These are phyloP conservation scores for Etheostoma cragini DNA, from an alignment of 2,113 vertebrate species.

Conservation along the genomic window DNA sequence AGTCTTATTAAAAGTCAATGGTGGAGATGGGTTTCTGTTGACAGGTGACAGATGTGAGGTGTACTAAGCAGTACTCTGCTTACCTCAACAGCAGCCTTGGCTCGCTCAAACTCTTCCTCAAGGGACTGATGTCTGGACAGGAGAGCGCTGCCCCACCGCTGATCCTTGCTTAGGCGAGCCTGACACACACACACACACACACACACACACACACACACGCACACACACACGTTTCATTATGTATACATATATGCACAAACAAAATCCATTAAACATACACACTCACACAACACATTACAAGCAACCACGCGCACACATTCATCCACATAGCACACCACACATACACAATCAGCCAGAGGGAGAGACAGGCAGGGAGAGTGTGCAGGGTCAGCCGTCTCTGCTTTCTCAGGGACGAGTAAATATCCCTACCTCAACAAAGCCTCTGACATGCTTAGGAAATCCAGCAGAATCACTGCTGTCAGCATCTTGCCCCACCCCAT, in stretches of 20 bases:
- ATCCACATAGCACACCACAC: conserved; percentile 35
- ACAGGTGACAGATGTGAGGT: conserved; percentile 44
- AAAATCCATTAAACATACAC: conserved; percentile 29
- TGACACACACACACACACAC: conserved; percentile 73
- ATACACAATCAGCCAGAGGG: conserved; percentile 50
- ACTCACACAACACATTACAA: conserved; percentile 18
- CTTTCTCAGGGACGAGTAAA: conserved; percentile 65
- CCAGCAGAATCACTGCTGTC: conserved; percentile 69
- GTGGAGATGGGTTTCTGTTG: conserved; percentile 14
- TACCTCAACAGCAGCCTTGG: conserved; percentile 99
- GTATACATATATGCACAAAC: conserved; percentile 59
- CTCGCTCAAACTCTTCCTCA: conserved; percentile 98
- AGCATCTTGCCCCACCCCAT: conserved; percentile 53
- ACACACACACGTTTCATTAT: conserved; percentile 43
- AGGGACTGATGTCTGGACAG: conserved; percentile 97
- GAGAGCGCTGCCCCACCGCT: conserved; percentile 90
- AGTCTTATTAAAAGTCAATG: conserved; percentile 34
- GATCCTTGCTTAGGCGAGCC: conserved; percentile 91
- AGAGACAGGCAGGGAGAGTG: conserved; percentile 68
- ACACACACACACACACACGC: conserved; percentile 13
- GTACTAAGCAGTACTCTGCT: conserved; percentile 45
- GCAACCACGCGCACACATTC: not conserved
- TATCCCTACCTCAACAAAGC: conserved; percentile 75
- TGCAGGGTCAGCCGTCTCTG: conserved; percentile 74
- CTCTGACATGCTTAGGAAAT: conserved; percentile 74